Evolutionary conservation across 1,140 invertebrate species (phyloP).

Genomic region (Polyergus mexicanus): DNA sequence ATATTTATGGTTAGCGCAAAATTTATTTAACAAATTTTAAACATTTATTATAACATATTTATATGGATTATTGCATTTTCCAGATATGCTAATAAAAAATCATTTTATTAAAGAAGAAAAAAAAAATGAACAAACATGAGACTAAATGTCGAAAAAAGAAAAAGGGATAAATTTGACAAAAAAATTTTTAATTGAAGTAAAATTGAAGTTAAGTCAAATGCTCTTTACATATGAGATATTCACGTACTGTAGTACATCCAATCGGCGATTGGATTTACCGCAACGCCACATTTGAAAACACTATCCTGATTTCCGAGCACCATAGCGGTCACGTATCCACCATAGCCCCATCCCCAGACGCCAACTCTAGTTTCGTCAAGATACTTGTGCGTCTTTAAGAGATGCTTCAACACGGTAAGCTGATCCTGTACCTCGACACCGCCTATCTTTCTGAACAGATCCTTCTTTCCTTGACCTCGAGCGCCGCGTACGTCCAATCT

Average conservation of each 20-base stretch:
- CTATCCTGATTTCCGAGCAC: constrained; percentile 94
- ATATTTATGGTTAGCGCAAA: too few species aligned
- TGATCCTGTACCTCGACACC: constrained; percentile 96
- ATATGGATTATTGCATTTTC: too few species aligned
- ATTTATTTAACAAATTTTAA: too few species aligned
- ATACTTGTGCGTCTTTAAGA: constrained; percentile 93
- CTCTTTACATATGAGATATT: too few species aligned
- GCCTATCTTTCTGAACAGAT: constrained; percentile 93
- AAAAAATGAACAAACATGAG: too few species aligned
- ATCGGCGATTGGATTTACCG: constrained; percentile 97
- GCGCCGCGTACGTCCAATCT: constrained; percentile 95
- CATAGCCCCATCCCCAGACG: constrained; percentile 99
- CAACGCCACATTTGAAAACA: constrained; percentile 96
- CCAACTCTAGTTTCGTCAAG: constrained; percentile 95
- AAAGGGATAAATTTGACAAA: too few species aligned
- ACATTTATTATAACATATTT: too few species aligned
- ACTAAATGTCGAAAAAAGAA: too few species aligned
- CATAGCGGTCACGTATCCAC: constrained; percentile 96
- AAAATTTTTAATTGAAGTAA: too few species aligned
- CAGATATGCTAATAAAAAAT: too few species aligned
- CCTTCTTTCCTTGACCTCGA: constrained; percentile 92
- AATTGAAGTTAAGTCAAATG: too few species aligned
- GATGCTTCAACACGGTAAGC: constrained; percentile 93
- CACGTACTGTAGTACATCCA: constrained; percentile 97
- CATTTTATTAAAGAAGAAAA: too few species aligned